A percentile compares a stretch with the other conserved stretches of the same genome.
Conservation (phyloP, 1,140 invertebrate species). For the Portunus trituberculatus region DNA sequence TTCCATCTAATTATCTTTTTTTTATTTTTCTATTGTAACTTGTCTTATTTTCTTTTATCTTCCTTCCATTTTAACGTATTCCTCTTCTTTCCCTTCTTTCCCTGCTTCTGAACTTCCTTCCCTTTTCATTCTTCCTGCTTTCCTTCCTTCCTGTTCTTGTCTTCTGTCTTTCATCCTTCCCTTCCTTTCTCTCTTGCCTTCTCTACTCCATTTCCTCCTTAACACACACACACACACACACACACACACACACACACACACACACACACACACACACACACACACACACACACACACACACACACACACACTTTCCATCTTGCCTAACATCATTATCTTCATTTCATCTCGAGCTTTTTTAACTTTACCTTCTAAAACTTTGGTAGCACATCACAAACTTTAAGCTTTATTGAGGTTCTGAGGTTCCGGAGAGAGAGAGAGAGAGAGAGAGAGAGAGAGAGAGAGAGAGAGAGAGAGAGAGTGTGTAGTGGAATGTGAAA, state of each 20-base stretch:
- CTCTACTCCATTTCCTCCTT: too few relatives aligned
- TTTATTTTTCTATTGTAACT: too few relatives aligned
- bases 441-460: slow-evolving; percentile 57
- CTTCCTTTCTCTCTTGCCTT: too few relatives aligned
- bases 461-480: slow-evolving; percentile 54
- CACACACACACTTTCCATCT: neutral
- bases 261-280: slow-evolving; percentile 26
- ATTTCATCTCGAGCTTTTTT: neutral
- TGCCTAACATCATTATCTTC: neutral
- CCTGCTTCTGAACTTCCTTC: too few relatives aligned
- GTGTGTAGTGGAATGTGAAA: neutral
- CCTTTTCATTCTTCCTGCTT: too few relatives aligned
- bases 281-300: slow-evolving; percentile 23
- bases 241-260: slow-evolving; percentile 37
- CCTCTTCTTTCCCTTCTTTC: too few relatives aligned
- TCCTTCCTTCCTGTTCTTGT: too few relatives aligned
- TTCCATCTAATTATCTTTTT: too few relatives aligned
- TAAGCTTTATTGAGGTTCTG: neutral
- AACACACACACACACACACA: neutral
- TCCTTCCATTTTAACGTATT: too few relatives aligned
- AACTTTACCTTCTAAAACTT: neutral
- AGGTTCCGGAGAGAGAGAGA: slow-evolving; percentile 39
- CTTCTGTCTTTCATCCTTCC: too few relatives aligned
- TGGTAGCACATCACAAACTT: neutral
- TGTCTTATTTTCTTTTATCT: too few relatives aligned